phyloP scores from a whole-genome alignment of 2,888 invertebrate species.

The Chrysotoxum bicinctum region DNA sequence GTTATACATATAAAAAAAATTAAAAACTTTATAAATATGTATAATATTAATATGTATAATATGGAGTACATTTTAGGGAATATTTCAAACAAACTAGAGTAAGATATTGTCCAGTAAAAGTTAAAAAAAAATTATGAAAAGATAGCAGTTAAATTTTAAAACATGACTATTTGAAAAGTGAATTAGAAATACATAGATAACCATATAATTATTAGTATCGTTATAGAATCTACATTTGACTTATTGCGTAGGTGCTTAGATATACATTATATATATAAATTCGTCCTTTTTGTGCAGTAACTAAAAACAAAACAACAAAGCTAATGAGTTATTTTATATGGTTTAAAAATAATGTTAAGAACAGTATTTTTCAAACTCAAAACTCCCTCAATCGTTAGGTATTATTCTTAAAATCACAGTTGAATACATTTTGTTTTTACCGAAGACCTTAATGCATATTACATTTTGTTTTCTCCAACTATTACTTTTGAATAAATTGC shows the following conservation, averaged over 20 bases:
- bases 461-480: not conserved
- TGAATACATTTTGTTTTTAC: not conserved
- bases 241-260: slow-evolving; percentile 62
- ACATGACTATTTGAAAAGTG: slow-evolving; percentile 1
- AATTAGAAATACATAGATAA: slow-evolving; percentile 15
- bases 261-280: slow-evolving; percentile 59
- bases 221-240: slow-evolving; percentile 41
- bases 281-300: slow-evolving; percentile 66
- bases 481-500: slow-evolving; percentile 2
- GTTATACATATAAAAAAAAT: not conserved
- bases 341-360: not conserved
- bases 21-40: slow-evolving; percentile 16
- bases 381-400: not conserved
- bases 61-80: slow-evolving; percentile 70
- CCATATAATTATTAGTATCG: slow-evolving; percentile 20
- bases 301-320: slow-evolving; percentile 7
- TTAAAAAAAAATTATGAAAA: slow-evolving; percentile 45
- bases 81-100: slow-evolving; percentile 69
- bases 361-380: not conserved
- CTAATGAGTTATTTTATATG: not conserved
- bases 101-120: slow-evolving; percentile 68
- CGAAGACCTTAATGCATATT: not conserved
- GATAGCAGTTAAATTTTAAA: slow-evolving; percentile 24
- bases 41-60: slow-evolving; percentile 68
- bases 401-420: not conserved